Evolutionary conservation across 2,797 vertebrate species (phyloP).

Genomic region (Xenopus petersii): DNA sequence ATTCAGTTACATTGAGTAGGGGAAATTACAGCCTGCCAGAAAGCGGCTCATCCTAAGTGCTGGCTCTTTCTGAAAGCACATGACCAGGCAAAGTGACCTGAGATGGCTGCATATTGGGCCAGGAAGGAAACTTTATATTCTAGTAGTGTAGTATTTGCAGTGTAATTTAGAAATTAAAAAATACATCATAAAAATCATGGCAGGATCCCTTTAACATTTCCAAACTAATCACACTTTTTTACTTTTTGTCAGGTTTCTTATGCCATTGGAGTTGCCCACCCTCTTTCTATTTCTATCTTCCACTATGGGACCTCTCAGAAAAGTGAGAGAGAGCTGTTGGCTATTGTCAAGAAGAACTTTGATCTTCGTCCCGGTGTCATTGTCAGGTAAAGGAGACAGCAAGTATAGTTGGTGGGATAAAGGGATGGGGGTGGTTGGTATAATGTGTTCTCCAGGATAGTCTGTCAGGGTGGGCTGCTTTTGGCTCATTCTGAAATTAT

Average conservation of each 20-base stretch:
- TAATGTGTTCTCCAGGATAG: slow-evolving; percentile 6
- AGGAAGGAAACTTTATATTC: no score
- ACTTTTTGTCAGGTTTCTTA: slow-evolving; percentile 80
- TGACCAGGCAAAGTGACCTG: no score
- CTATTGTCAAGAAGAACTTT: slow-evolving; percentile 93
- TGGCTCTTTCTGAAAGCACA: no score
- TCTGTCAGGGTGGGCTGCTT: slow-evolving; percentile 7
- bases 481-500: slow-evolving; percentile 7
- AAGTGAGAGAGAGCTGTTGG: slow-evolving; percentile 87
- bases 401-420: slow-evolving; percentile 13
- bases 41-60: no score
- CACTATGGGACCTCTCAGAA: slow-evolving; percentile 93
- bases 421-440: slow-evolving; percentile 18
- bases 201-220: no score
- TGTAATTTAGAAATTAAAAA: no score
- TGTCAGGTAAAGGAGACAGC: slow-evolving; percentile 83
- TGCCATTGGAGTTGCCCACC: slow-evolving; percentile 91
- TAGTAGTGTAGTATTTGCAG: no score
- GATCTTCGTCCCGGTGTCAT: slow-evolving; percentile 95
- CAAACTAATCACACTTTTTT: not conserved
- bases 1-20: no score
- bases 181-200: no score
- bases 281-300: slow-evolving; percentile 94
- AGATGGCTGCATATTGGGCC: no score
- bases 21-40: no score